phyloP scores from a whole-genome alignment of 2,797 vertebrate genomes.

The Cyprinodon diabolis region DNA sequence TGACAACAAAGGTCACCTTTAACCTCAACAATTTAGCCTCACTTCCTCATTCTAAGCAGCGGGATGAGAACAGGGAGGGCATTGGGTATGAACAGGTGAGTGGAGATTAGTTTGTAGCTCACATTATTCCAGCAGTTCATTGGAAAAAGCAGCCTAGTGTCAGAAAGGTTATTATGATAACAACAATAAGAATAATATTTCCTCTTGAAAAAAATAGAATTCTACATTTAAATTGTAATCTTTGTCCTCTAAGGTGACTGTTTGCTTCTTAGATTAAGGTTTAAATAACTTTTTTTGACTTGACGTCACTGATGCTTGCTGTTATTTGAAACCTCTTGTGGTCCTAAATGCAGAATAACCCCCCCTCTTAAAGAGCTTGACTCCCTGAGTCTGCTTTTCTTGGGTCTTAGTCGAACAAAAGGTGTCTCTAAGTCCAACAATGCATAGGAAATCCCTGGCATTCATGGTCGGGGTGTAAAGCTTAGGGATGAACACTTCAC shows the following conservation, averaged over 20 bases:
- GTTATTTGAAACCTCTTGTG: slow-evolving; percentile 56
- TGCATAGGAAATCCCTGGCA: slow-evolving; percentile 54
- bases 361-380: slow-evolving; percentile 41
- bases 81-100: slow-evolving; percentile 13
- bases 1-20: slow-evolving; percentile 64
- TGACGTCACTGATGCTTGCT: slow-evolving; percentile 4
- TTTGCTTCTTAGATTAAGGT: neutral
- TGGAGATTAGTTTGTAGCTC: neutral
- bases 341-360: slow-evolving; percentile 43
- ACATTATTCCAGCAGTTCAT: neutral
- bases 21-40: slow-evolving; percentile 53
- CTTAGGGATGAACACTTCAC: slow-evolving; percentile 52
- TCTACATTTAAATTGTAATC: neutral
- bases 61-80: neutral
- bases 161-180: too few relatives aligned
- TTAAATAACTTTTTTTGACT: neutral
- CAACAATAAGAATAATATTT: neutral
- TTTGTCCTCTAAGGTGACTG: neutral
- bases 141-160: neutral
- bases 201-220: neutral
- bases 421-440: slow-evolving; percentile 43
- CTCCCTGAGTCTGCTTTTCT: slow-evolving; percentile 56
- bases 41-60: slow-evolving; percentile 56
- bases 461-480: slow-evolving; percentile 59
- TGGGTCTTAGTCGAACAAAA: slow-evolving; percentile 62